Evolutionary conservation across 1,140 invertebrate genomes (phyloP), one percentile per base, ranked within the genome.

Genomic region (Zaprionus lachaisei): DNA sequence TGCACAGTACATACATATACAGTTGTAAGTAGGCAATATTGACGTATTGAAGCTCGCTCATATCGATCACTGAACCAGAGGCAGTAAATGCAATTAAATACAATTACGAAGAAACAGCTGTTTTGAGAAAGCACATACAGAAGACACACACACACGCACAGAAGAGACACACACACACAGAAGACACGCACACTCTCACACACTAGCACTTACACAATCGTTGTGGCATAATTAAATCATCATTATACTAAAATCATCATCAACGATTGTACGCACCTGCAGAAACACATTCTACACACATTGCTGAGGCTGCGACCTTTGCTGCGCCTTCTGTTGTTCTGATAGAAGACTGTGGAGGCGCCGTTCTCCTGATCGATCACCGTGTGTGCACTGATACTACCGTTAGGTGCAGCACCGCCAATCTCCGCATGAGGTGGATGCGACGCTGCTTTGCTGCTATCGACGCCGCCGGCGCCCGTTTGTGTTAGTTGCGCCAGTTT

Each of bases 401-500:
- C 71, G 68, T 66, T 79, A 5, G 69, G 0, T 17, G 70, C 69
- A 17, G 63, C 69, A 7, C n/a, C 41, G 17, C 56, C 71, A n/a
- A 71, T 70, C 61, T 84, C 85, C 28, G 60, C 61, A n/a, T 76
- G 61, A 38, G 44, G 11, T 14, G 62, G 65, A 55, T 77, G 70
- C 24, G 78, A 41, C 67, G 57, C 41, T 72, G 51, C 41, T 72
- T 44, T 58, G 28, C 41, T 76, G 47, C 38, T 58, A 22, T 41
- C 71, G 67, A 56, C 71, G 63, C 77, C 72, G 44, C 64, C 68
- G 56, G 67, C 72, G 62, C 62, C 69, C 56, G 90, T 78, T 71
- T 90, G 80, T 81, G 90, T 92, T 91, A 92, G 73, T 85, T 91
- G 83, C 87, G 87, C 87, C 87, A 91, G 83, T 85, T 83, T 86